Evolutionary conservation across 2,888 invertebrate species (phyloP).

Genomic region (Steinernema hermaphroditum): DNA sequence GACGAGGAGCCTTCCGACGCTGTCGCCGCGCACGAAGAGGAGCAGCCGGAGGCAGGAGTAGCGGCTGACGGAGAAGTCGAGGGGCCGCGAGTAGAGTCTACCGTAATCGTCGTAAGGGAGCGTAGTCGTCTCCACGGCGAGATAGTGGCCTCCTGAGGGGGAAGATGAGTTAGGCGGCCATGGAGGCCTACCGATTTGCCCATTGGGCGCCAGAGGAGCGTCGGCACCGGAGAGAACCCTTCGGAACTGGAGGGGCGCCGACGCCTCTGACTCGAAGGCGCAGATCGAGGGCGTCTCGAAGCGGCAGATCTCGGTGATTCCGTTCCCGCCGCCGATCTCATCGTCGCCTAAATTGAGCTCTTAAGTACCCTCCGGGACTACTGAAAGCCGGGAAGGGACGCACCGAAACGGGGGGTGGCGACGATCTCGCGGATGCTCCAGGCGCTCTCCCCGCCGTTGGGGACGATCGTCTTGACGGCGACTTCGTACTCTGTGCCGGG

Average conservation of each 20-base stretch:
- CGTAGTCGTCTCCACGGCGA: slow-evolving; percentile 37
- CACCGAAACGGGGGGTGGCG: slow-evolving; percentile 38
- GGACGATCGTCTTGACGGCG: slow-evolving; percentile 52
- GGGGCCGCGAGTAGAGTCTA: slow-evolving; percentile 45
- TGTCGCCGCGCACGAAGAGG: slow-evolving; percentile 13
- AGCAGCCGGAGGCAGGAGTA: slow-evolving; percentile 22
- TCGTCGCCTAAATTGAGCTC: background rate
- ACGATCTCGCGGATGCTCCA: slow-evolving; percentile 59
- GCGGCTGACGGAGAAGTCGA: slow-evolving; percentile 34
- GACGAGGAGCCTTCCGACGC: background rate
- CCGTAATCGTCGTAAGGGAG: slow-evolving; percentile 41
- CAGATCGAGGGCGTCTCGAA: slow-evolving; percentile 44
- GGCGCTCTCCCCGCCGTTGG: slow-evolving; percentile 56
- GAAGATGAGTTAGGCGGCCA: background rate
- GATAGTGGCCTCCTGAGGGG: slow-evolving; percentile 36
- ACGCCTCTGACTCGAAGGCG: slow-evolving; percentile 45
- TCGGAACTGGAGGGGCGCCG: slow-evolving; percentile 38
- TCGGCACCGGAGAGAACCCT: slow-evolving; percentile 10
- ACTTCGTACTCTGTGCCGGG: slow-evolving; percentile 54
- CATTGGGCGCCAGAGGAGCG: background rate
- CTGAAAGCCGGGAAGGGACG: background rate
- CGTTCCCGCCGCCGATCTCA: background rate
- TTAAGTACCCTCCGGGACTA: background rate
- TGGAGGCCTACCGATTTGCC: background rate
- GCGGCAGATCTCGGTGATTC: slow-evolving; percentile 36